These are phyloP conservation scores for Pseudobourletiella spinata DNA, from an alignment of 1,140 invertebrate genomes.

Conservation along the genomic window DNA sequence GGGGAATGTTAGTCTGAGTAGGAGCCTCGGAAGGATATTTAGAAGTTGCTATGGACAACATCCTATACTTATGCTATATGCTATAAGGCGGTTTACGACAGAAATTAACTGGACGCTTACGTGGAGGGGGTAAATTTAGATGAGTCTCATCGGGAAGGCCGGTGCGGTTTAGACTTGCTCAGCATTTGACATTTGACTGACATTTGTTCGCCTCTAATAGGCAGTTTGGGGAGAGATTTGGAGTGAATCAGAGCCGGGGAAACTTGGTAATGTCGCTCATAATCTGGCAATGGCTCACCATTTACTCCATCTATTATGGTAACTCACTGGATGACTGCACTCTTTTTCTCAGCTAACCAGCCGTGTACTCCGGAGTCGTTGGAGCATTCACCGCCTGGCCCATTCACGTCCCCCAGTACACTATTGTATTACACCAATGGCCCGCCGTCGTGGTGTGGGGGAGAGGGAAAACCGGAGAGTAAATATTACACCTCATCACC, in stretches of 20 bases:
- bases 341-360: not conserved
- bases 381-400: not conserved
- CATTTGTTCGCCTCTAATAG: slow-evolving; percentile 37
- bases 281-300: slow-evolving; percentile 14
- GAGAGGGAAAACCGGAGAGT: not conserved
- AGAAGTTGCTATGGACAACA: too few relatives aligned
- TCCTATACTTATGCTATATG: too few relatives aligned
- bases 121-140: too few relatives aligned
- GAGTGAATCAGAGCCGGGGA: slow-evolving; percentile 14
- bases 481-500: not conserved
- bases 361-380: not conserved
- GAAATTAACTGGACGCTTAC: too few relatives aligned
- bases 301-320: slow-evolving; percentile 3
- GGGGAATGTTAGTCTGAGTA: too few relatives aligned
- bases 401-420: too few relatives aligned
- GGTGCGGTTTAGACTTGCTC: slow-evolving; percentile 15
- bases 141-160: not conserved
- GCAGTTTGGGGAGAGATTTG: slow-evolving; percentile 32
- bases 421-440: too few relatives aligned
- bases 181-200: slow-evolving; percentile 36
- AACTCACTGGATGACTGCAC: slow-evolving; percentile 6
- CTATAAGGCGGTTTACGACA: too few relatives aligned
- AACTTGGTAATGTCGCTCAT: slow-evolving; percentile 24
- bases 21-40: too few relatives aligned
- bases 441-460: too few relatives aligned